A percentile compares a stretch with the other conserved stretches of the same genome.
These are phyloP conservation scores for Caenorhabditis sinica DNA, from an alignment of 2,888 invertebrate genomes.

Conservation along the genomic window DNA sequence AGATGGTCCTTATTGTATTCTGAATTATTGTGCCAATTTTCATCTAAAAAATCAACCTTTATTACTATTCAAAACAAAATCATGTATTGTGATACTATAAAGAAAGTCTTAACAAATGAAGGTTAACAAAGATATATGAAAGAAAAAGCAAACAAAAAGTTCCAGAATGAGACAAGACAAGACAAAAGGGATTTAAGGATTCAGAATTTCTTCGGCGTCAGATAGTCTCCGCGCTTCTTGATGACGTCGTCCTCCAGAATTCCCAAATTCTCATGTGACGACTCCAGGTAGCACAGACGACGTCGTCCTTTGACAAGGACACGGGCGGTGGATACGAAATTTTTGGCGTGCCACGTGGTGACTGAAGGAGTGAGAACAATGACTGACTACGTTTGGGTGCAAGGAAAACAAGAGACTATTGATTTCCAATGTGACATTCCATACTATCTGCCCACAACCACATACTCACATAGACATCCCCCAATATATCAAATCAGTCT, in stretches of 20 bases:
- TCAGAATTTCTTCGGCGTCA: constrained; percentile 24
- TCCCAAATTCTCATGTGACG: constrained; percentile 82
- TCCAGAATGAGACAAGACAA: constrained; percentile 2
- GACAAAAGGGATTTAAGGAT: constrained; percentile 3
- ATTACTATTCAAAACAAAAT: neutral
- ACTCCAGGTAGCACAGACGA: constrained; percentile 81
- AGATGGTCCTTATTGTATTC: no score
- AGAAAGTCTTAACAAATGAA: neutral
- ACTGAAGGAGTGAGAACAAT: no score
- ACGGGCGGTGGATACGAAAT: constrained; percentile 70
- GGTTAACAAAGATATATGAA: neutral
- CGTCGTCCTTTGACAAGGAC: constrained; percentile 77
- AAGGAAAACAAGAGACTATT: no score
- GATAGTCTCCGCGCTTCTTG: constrained; percentile 71
- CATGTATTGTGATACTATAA: neutral
- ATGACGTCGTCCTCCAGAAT: constrained; percentile 79
- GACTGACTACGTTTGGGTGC: no score
- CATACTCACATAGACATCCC: no score
- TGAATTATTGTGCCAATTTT: no score
- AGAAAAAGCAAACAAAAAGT: neutral
- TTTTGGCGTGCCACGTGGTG: constrained; percentile 64
- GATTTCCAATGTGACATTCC: no score
- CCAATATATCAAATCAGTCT: no score
- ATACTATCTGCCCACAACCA: no score
- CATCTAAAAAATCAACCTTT: no score